These are phyloP conservation scores for Labeo catla DNA, from an alignment of 2,113 vertebrate species.

Conservation along the genomic window DNA sequence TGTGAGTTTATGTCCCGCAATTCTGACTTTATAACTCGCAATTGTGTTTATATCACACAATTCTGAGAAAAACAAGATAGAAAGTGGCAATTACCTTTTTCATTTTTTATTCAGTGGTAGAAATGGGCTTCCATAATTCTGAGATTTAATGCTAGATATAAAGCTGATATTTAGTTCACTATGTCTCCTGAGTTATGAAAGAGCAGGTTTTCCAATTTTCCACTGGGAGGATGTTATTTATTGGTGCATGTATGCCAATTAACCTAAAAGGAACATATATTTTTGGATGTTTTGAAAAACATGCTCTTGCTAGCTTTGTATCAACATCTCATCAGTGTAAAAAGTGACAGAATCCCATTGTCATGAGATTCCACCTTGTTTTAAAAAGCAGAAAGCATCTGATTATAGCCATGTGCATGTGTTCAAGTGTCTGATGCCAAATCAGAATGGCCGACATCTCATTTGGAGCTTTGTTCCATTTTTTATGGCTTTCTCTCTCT, in stretches of 20 bases:
- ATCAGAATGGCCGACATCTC: not conserved
- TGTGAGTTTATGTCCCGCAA: too few relatives aligned
- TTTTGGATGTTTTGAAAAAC: not conserved
- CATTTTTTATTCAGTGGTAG: too few relatives aligned
- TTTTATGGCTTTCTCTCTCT: conserved; percentile 11
- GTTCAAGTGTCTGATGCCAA: not conserved
- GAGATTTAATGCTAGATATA: too few relatives aligned
- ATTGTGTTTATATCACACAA: too few relatives aligned
- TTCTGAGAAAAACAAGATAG: too few relatives aligned
- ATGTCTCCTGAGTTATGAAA: not conserved
- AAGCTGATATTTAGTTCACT: not conserved
- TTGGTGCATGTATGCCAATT: not conserved
- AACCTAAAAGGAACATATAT: not conserved
- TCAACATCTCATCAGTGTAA: not conserved
- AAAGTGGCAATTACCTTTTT: too few relatives aligned
- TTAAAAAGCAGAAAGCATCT: not conserved
- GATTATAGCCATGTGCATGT: not conserved
- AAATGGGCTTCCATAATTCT: too few relatives aligned
- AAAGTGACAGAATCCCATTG: not conserved
- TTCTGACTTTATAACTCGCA: too few relatives aligned
- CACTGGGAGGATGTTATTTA: not conserved
- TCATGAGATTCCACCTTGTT: not conserved
- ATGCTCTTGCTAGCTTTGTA: not conserved
- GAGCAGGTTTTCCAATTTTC: not conserved
- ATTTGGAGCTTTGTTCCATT: conserved; percentile 35